phyloP scores from a whole-genome alignment of 2,113 vertebrate species.

The Calonectris borealis region DNA sequence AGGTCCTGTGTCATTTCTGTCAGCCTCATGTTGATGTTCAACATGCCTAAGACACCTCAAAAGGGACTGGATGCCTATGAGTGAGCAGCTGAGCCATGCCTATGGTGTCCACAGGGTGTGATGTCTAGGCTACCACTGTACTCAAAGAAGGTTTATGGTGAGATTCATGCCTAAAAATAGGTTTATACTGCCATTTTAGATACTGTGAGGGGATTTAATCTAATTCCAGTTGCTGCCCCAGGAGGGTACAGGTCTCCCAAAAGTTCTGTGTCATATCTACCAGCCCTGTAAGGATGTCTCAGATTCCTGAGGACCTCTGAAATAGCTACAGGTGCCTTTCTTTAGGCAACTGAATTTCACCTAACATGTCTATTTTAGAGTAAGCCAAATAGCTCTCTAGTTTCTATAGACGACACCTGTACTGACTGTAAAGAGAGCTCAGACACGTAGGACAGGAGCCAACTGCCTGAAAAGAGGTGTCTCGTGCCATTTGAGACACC shows the following conservation, averaged over 20 bases:
- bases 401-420: neutral
- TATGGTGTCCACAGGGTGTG: neutral
- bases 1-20: neutral
- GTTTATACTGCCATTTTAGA: neutral
- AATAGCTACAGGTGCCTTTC: neutral
- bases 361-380: neutral
- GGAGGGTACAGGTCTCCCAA: neutral
- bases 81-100: neutral
- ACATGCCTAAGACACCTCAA: too few relatives aligned
- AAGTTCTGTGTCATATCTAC: neutral
- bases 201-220: neutral
- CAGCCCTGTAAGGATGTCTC: neutral
- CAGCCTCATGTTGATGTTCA: neutral
- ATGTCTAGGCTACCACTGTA: neutral
- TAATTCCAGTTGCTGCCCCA: neutral
- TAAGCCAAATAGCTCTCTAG: neutral
- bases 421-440: neutral
- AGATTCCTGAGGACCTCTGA: neutral
- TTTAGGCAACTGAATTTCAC: neutral
- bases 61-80: neutral
- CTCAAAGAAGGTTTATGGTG: neutral
- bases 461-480: neutral
- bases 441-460: neutral
- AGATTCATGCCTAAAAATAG: neutral
- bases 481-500: accelerated